Evolutionary conservation across 2,888 invertebrate genomes (phyloP).

Genomic region (Mechanitis mazaeus): DNA sequence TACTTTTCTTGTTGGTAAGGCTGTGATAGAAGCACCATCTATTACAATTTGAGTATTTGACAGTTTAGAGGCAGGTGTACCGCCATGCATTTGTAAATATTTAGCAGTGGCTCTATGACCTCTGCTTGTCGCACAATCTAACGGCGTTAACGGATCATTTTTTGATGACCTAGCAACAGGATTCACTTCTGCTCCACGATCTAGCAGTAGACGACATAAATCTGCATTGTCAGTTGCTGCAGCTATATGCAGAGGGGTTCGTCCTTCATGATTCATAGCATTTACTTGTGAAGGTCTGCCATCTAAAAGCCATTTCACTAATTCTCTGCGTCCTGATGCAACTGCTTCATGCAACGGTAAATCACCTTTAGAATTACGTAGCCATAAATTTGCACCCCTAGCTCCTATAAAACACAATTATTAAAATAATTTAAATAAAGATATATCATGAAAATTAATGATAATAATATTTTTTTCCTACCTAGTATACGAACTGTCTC

Average conservation of each 20-base stretch:
- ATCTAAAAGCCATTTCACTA: constrained; percentile 91
- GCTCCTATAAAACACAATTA: constrained; percentile 46
- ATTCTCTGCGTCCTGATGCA: constrained; percentile 90
- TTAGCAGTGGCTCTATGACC: constrained; percentile 94
- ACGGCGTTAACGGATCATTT: constrained; percentile 90
- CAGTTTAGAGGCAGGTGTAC: constrained; percentile 86
- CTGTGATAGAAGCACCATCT: constrained; percentile 63
- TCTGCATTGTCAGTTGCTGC: constrained; percentile 95
- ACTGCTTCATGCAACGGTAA: constrained; percentile 97
- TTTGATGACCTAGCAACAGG: constrained; percentile 88
- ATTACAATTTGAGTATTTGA: constrained; percentile 67
- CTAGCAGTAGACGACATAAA: constrained; percentile 91
- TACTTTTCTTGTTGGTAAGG: constrained; percentile 64
- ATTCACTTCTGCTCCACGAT: constrained; percentile 90
- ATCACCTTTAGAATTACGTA: constrained; percentile 95
- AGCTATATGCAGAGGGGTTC: constrained; percentile 95
- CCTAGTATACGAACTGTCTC: constrained; percentile 88
- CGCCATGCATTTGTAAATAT: constrained; percentile 93
- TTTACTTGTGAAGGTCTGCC: constrained; percentile 90
- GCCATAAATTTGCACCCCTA: constrained; percentile 91
- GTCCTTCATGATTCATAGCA: constrained; percentile 93
- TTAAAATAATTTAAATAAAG: not conserved
- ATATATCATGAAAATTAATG: not conserved
- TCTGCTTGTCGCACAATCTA: constrained; percentile 92
- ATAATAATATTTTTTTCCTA: constrained; percentile 13